These are phyloP conservation scores for Chrosomus eos DNA, from an alignment of 2,797 vertebrate species.

Conservation along the genomic window DNA sequence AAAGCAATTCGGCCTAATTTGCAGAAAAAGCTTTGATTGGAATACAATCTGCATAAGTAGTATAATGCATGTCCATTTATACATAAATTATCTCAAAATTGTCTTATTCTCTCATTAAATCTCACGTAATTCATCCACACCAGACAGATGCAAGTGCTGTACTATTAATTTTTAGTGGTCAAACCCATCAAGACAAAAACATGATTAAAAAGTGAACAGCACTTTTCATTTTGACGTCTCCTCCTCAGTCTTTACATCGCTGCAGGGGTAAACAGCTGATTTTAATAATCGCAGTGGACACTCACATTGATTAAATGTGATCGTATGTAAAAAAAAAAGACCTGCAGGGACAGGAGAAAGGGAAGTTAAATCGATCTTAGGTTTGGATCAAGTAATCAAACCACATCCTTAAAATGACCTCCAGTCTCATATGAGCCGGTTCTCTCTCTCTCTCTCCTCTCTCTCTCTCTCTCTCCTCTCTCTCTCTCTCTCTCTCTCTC, in stretches of 20 bases:
- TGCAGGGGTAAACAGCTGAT: not conserved
- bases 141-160: not conserved
- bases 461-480: too few species aligned
- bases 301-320: not conserved
- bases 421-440: not conserved
- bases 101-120: not conserved
- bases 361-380: not conserved
- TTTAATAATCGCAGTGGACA: slow-evolving; percentile 2
- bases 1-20: not conserved
- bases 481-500: too few species aligned
- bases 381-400: not conserved
- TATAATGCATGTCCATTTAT: not conserved
- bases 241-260: not conserved
- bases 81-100: not conserved
- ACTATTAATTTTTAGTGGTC: not conserved
- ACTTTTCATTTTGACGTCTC: not conserved
- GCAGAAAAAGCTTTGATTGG: not conserved
- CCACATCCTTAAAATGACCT: not conserved
- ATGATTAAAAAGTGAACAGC: not conserved
- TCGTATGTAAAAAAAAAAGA: not conserved
- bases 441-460: not conserved
- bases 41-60: not conserved
- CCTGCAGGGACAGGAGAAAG: not conserved
- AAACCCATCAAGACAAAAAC: not conserved
- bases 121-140: not conserved